Conservation (phyloP, 2,797 vertebrate genomes). For the Arctocebus calabarensis region DNA sequence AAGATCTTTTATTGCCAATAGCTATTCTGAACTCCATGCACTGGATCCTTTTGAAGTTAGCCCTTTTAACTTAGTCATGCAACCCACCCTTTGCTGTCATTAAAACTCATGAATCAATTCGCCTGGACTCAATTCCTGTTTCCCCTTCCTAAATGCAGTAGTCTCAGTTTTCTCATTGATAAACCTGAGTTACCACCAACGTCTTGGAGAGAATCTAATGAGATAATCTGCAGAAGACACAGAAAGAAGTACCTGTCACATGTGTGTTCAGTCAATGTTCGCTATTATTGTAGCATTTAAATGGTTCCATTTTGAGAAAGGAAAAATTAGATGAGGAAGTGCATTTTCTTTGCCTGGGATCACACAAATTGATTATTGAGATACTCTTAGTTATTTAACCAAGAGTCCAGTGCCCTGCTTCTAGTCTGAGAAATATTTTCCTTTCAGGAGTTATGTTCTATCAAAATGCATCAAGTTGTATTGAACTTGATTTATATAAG, state of each 20-base stretch:
- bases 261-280: not conserved
- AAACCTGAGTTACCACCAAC: not conserved
- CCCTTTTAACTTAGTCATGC: slow-evolving; percentile 49
- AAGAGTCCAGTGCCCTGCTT: not conserved
- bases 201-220: not conserved
- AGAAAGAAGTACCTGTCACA: not conserved
- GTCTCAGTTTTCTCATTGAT: not conserved
- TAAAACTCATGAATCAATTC: not conserved
- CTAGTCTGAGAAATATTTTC: slow-evolving; percentile 25
- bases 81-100: not conserved
- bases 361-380: not conserved
- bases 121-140: not conserved
- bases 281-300: not conserved
- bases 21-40: not conserved
- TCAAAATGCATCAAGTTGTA: not conserved
- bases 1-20: not conserved
- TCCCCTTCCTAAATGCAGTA: not conserved
- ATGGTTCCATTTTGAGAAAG: not conserved
- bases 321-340: not conserved
- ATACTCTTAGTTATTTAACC: not conserved
- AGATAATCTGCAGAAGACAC: not conserved
- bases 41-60: slow-evolving; percentile 36
- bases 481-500: not conserved
- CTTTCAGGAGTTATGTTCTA: not conserved
- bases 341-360: not conserved